Conservation (phyloP, 1,140 invertebrate genomes). For the Drosophila persimilis region DNA sequence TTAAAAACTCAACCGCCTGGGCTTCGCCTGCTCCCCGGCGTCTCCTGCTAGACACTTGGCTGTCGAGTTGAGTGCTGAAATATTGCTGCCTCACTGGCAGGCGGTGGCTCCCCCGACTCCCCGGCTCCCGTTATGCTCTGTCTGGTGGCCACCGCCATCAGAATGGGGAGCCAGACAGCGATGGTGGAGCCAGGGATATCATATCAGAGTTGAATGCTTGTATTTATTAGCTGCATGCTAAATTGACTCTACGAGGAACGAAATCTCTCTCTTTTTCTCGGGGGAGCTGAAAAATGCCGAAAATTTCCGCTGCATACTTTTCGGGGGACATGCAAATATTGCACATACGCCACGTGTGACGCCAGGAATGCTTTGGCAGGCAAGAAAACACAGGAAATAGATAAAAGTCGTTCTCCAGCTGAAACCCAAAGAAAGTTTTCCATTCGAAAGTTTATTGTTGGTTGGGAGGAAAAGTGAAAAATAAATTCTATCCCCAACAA, state of each 20-base stretch:
- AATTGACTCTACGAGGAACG: slow-evolving; percentile 19
- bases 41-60: slow-evolving; percentile 33
- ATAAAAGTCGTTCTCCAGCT: slow-evolving; percentile 9
- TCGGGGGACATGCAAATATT: slow-evolving; percentile 45
- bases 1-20: slow-evolving; percentile 61
- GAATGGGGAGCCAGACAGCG: not conserved
- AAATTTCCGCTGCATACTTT: slow-evolving; percentile 55
- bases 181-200: slow-evolving; percentile 23
- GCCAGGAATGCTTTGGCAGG: slow-evolving; percentile 25
- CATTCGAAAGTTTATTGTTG: slow-evolving; percentile 31
- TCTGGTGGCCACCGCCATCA: slow-evolving; percentile 26
- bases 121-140: not conserved
- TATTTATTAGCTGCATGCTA: slow-evolving; percentile 42
- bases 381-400: not conserved
- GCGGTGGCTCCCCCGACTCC: slow-evolving; percentile 3
- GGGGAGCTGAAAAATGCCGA: slow-evolving; percentile 40
- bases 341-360: slow-evolving; percentile 67
- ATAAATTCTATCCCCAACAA: slow-evolving; percentile 21
- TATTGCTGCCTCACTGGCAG: slow-evolving; percentile 41
- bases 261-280: slow-evolving; percentile 13
- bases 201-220: slow-evolving; percentile 41
- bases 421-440: slow-evolving; percentile 21
- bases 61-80: slow-evolving; percentile 56
- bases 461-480: slow-evolving; percentile 23
- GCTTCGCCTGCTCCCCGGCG: not conserved